phyloP scores from a whole-genome alignment of 2,888 invertebrate species.

The Cerastoderma edule region DNA sequence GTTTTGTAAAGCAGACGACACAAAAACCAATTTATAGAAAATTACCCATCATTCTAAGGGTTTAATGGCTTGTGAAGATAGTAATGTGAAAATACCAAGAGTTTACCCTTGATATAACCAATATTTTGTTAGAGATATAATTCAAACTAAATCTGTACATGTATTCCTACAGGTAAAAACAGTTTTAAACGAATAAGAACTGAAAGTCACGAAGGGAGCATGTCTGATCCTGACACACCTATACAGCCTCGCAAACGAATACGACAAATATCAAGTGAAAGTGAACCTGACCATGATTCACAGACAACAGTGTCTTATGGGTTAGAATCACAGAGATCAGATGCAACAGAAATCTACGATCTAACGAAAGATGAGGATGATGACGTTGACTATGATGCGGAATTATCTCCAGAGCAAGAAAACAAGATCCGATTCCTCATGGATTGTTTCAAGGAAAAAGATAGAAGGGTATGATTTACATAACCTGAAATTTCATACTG shows the following conservation, averaged over 20 bases:
- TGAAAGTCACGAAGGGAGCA: constrained; percentile 48
- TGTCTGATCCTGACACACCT: constrained; percentile 37
- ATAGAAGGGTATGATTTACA: constrained; percentile 60
- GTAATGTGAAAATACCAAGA: too few species aligned
- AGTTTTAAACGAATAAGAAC: constrained; percentile 50
- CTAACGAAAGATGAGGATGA: constrained; percentile 27
- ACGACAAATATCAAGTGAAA: constrained; percentile 48
- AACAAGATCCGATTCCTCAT: constrained; percentile 65
- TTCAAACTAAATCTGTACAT: too few species aligned
- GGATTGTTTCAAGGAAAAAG: constrained; percentile 66
- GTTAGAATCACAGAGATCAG: constrained; percentile 53
- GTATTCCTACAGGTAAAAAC: too few species aligned
- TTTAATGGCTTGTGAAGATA: too few species aligned
- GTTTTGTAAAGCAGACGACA: too few species aligned
- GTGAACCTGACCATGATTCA: constrained; percentile 32
- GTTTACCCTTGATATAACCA: too few species aligned
- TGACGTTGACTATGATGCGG: constrained; percentile 15
- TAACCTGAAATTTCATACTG: too few species aligned
- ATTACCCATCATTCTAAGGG: too few species aligned
- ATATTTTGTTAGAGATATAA: too few species aligned
- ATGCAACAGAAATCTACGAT: constrained; percentile 50
- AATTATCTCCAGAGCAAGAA: constrained; percentile 40
- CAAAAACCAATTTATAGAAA: too few species aligned
- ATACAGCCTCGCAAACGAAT: constrained; percentile 50
- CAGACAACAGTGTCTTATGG: constrained; percentile 45